phyloP scores from a whole-genome alignment of 2,113 vertebrate species.

The Rhinichthys klamathensis region DNA sequence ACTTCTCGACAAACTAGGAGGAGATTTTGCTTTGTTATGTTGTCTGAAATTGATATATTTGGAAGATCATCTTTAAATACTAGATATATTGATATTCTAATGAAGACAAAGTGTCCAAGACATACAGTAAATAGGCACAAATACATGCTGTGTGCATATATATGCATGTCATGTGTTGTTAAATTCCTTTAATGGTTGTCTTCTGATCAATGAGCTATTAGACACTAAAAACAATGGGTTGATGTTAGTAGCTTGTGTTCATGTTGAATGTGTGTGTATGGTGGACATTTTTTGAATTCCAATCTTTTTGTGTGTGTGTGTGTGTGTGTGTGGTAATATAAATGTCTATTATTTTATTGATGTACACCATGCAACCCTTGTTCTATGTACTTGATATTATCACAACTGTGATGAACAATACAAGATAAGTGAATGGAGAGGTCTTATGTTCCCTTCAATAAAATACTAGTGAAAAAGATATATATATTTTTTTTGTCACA shows the following conservation, averaged over 20 bases:
- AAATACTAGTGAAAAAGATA: neutral
- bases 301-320: neutral
- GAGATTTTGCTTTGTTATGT: neutral
- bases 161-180: neutral
- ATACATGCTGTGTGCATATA: neutral
- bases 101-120: neutral
- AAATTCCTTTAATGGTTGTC: neutral
- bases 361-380: neutral
- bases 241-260: neutral
- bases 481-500: neutral
- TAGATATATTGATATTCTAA: neutral
- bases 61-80: neutral
- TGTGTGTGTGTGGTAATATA: neutral
- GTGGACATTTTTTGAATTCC: neutral
- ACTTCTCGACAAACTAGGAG: neutral
- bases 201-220: neutral
- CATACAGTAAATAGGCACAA: neutral
- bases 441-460: slow-evolving; percentile 29
- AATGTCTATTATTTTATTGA: neutral
- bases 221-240: neutral
- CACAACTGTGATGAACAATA: neutral
- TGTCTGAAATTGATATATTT: neutral
- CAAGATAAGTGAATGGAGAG: neutral
- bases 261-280: slow-evolving; percentile 13
- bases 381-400: slow-evolving; percentile 3